Percentiles rank a stretch among this genome's conserved stretches.
These are phyloP conservation scores for Antheraea mylitta DNA, from an alignment of 1,140 invertebrate genomes.

Conservation along the genomic window DNA sequence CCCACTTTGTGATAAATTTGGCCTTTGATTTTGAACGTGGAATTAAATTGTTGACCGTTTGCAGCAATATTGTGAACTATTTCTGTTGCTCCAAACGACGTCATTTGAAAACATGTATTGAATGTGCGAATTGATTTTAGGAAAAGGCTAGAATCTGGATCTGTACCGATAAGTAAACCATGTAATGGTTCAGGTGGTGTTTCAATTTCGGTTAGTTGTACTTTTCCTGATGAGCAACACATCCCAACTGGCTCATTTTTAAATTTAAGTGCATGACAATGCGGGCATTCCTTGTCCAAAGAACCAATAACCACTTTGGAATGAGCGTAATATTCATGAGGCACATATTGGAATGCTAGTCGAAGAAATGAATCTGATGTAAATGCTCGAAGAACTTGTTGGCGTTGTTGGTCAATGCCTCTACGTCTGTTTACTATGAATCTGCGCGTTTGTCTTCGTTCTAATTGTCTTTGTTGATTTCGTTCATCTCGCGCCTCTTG, in stretches of 20 bases:
- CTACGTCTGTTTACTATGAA: constrained; percentile 23
- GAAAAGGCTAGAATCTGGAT: constrained; percentile 28
- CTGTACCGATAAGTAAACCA: constrained; percentile 3
- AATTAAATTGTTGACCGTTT: constrained; percentile 19
- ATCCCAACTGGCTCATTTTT: constrained; percentile 33
- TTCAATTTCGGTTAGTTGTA: constrained; percentile 21
- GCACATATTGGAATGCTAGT: constrained; percentile 27
- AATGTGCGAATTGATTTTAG: constrained; percentile 28
- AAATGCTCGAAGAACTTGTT: constrained; percentile 27
- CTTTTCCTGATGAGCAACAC: constrained; percentile 4
- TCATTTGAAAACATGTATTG: constrained; percentile 20
- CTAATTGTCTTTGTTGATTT: constrained; percentile 17
- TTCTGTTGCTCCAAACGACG: constrained; percentile 30
- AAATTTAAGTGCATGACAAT: constrained; percentile 26
- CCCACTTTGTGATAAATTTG: constrained; percentile 13
- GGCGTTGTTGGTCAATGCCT: constrained; percentile 25
- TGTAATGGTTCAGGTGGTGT: constrained; percentile 17
- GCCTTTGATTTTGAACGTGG: constrained; percentile 14
- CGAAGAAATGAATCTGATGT: too few relatives aligned
- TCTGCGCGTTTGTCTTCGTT: constrained; percentile 19
- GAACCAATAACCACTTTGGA: constrained; percentile 3
- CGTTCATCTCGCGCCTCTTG: constrained; percentile 28
- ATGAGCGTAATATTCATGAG: constrained; percentile 24
- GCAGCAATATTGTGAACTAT: constrained; percentile 22
- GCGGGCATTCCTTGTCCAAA: constrained; percentile 4